Evolutionary conservation across 2,888 invertebrate genomes (phyloP).

Genomic region (Phania funesta): DNA sequence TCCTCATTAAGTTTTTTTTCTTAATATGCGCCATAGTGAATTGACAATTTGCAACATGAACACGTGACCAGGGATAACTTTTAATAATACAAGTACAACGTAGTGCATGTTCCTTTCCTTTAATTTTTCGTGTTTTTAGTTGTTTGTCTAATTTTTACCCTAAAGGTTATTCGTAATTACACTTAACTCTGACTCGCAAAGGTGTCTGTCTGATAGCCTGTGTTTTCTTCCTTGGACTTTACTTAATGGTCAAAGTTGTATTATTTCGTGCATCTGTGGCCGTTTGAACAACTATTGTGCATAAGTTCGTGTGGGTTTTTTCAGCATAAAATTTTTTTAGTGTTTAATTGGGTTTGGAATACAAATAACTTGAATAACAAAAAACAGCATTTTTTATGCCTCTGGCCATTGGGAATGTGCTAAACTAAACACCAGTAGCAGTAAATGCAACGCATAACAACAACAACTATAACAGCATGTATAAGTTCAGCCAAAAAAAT

Average conservation of each 20-base stretch:
- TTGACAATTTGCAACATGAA: too few relatives aligned
- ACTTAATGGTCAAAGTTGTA: too few relatives aligned
- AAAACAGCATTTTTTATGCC: constrained; percentile 57
- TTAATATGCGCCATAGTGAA: too few relatives aligned
- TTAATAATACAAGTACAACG: constrained; percentile 14
- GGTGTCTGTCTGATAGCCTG: background rate
- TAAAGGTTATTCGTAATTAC: constrained; percentile 47
- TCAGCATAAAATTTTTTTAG: background rate
- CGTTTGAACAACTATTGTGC: background rate
- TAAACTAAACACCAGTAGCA: constrained; percentile 61
- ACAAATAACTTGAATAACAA: constrained; percentile 56
- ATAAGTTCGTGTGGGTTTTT: background rate
- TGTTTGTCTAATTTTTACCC: constrained; percentile 60
- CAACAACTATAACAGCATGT: constrained; percentile 33
- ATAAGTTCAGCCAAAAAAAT: constrained; percentile 10
- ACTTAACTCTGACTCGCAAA: constrained; percentile 39
- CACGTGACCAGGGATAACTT: constrained; percentile 20
- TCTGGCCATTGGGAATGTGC: constrained; percentile 58
- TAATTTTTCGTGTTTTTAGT: constrained; percentile 33
- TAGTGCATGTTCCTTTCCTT: background rate
- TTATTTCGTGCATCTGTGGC: too few relatives aligned
- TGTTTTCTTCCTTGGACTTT: too few relatives aligned
- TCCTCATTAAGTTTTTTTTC: too few relatives aligned
- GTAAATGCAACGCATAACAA: constrained; percentile 43
- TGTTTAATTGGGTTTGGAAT: constrained; percentile 61